phyloP scores from a whole-genome alignment of 2,797 vertebrate genomes.

The Melanotaenia boesemani region DNA sequence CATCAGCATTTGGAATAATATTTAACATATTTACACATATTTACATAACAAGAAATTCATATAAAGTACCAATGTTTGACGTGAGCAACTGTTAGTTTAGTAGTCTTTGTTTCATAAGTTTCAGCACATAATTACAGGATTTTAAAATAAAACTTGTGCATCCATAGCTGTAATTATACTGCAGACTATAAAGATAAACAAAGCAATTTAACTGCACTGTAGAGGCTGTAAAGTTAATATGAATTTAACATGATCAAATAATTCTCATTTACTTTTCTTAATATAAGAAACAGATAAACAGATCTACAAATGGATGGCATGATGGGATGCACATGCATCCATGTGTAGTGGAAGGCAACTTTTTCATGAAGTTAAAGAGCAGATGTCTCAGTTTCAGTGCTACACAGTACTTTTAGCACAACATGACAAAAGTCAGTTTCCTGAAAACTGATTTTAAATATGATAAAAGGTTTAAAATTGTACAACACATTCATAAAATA shows the following conservation, averaged over 20 bases:
- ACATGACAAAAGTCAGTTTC: neutral
- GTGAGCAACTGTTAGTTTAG: slow-evolving; percentile 1
- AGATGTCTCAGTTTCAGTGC: slow-evolving; percentile 1
- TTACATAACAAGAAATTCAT: slow-evolving; percentile 39
- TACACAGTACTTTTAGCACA: neutral
- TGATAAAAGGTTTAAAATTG: neutral
- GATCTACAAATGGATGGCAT: slow-evolving; percentile 31
- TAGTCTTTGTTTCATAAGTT: neutral
- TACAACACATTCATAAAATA: neutral
- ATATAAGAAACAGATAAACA: slow-evolving; percentile 79
- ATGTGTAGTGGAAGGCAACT: neutral
- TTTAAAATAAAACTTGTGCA: neutral
- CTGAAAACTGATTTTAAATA: neutral
- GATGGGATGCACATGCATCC: neutral
- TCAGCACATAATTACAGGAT: neutral
- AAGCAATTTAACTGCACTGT: neutral
- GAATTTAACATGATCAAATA: slow-evolving; percentile 9
- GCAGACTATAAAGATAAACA: neutral
- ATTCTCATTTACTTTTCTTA: slow-evolving; percentile 72
- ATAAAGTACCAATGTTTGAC: slow-evolving; percentile 11
- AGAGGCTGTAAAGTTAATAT: neutral
- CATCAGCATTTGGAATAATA: slow-evolving; percentile 12
- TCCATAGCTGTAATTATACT: neutral
- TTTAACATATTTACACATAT: slow-evolving; percentile 64
- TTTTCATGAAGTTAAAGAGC: neutral